Conservation (phyloP, 2,888 invertebrate genomes). For the Therioaphis trifolii region DNA sequence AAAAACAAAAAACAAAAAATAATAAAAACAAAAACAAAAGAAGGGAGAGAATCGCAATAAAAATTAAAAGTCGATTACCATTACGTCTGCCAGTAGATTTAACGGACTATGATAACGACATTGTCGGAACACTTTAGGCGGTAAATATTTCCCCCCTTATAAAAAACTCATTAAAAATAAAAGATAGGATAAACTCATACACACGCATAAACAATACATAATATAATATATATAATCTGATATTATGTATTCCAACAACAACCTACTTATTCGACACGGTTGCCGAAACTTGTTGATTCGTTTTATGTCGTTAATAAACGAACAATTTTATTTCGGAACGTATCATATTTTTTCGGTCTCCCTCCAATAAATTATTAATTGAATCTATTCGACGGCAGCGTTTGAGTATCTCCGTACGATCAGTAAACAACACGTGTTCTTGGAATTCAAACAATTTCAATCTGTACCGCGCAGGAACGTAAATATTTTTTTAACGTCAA, state of each 20-base stretch:
- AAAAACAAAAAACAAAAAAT: too few relatives aligned
- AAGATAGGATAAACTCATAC: background rate
- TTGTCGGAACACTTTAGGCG: background rate
- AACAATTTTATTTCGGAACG: background rate
- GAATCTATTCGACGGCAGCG: background rate
- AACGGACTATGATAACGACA: background rate
- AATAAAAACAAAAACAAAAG: too few relatives aligned
- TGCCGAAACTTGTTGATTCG: background rate
- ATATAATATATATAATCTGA: background rate
- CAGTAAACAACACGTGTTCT: background rate
- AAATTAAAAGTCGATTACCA: slow-evolving; percentile 37
- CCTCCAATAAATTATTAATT: background rate
- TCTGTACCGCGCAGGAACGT: too few relatives aligned
- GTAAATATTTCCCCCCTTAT: background rate
- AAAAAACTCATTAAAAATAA: slow-evolving; percentile 9
- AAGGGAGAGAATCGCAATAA: background rate
- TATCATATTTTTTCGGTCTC: too few relatives aligned
- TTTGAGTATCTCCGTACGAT: background rate
- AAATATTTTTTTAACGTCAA: too few relatives aligned
- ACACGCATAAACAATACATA: background rate
- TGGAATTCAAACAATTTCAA: too few relatives aligned
- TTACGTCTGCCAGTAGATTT: background rate
- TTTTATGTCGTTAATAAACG: background rate
- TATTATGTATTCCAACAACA: background rate
- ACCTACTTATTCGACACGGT: background rate